A percentile compares a stretch with the other conserved stretches of the same genome.
Evolutionary conservation across 2,797 vertebrate genomes (phyloP).

Genomic region (Poeciliopsis gracilis): DNA sequence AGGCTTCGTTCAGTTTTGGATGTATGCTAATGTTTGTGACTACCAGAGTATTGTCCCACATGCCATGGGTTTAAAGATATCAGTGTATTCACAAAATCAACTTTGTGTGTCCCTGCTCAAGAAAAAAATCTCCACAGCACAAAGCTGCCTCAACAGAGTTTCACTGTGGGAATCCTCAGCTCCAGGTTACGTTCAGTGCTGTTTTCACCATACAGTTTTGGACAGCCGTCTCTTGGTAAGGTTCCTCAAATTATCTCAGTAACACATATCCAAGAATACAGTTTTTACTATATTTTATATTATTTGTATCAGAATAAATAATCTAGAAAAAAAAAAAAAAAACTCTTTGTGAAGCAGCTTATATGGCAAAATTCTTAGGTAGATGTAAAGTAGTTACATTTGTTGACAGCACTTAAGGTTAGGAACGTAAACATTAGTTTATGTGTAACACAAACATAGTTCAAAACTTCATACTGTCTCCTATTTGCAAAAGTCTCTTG

Average conservation of each 20-base stretch:
- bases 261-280: neutral
- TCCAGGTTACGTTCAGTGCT: neutral
- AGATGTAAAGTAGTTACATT: neutral
- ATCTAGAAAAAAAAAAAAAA: neutral
- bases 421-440: neutral
- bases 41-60: neutral
- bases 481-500: neutral
- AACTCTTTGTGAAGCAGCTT: neutral
- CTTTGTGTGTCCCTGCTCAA: neutral
- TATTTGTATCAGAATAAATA: neutral
- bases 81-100: neutral
- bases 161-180: neutral
- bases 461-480: neutral
- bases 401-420: neutral
- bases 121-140: neutral
- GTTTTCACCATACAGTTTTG: neutral
- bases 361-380: neutral
- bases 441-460: no score
- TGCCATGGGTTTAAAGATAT: neutral
- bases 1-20: neutral
- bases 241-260: neutral
- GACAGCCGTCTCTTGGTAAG: neutral
- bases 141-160: neutral
- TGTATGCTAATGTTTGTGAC: neutral
- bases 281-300: neutral